These are phyloP conservation scores for Progne subis DNA, from an alignment of 2,113 vertebrate species.

Conservation along the genomic window DNA sequence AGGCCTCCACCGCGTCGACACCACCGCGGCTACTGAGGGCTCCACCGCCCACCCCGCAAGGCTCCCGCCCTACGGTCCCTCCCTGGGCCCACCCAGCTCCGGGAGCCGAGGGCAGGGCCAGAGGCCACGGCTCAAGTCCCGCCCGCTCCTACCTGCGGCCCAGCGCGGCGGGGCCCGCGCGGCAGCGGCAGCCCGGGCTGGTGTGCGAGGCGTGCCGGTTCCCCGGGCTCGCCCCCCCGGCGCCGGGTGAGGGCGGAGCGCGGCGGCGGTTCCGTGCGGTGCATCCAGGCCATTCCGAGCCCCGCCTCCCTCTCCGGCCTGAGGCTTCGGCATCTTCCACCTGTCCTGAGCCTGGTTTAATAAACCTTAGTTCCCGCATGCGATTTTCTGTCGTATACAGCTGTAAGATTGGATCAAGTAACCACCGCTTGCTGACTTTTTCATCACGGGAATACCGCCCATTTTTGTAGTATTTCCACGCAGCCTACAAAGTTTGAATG, in stretches of 20 bases:
- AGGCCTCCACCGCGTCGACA: too few species aligned
- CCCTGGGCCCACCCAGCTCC: too few species aligned
- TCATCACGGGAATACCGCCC: rapidly evolving
- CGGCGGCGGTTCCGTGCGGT: neutral
- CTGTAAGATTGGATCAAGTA: too few species aligned
- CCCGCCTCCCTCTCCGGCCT: neutral
- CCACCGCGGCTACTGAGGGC: too few species aligned
- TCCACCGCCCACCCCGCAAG: too few species aligned
- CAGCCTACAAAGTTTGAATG: neutral
- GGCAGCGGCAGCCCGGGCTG: too few species aligned
- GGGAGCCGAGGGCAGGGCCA: too few species aligned
- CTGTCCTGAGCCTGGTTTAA: rapidly evolving
- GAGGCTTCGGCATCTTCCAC: rapidly evolving
- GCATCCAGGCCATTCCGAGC: neutral
- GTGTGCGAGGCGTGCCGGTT: neutral
- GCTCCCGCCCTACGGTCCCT: too few species aligned
- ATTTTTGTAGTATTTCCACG: neutral
- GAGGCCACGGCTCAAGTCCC: too few species aligned
- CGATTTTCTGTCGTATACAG: rapidly evolving
- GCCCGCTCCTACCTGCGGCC: too few species aligned
- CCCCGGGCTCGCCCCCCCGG: neutral
- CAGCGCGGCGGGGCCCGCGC: too few species aligned
- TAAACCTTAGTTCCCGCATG: rapidly evolving
- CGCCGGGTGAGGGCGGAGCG: neutral
- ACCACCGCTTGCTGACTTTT: neutral